Base-by-base conservation (phyloP, 2,797 vertebrate genomes). In the Mus caroli region DNA sequence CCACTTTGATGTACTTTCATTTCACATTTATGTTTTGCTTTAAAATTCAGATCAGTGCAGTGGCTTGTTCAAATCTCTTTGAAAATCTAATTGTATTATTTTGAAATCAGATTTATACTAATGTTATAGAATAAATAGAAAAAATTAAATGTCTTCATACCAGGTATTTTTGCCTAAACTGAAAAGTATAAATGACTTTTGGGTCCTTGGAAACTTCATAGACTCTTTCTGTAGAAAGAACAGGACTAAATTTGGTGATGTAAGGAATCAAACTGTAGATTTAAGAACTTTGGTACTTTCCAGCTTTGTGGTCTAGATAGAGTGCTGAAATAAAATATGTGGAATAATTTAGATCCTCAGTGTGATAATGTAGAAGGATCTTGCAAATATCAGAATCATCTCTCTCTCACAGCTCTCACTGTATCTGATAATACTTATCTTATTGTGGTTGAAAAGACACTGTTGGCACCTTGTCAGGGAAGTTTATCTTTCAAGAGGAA, bases 401-500 rank as follows among this genome's bases (percentile, higher is more conserved):
- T 40, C 26, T 8, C 34, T 15, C 13, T 58, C 92, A 8, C 2
- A 3, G 40, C 3, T 56, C 82, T 17, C 2, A 6, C 17, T 26
- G 67, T 26, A 1, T 56, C 82, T 67, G 54, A 60, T 77, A 46
- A 84, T 14, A 22, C 50, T 34, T 50, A 69, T 71, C 37, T 73
- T 87, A 43, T 46, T 52, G 10, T 69, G 3, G 83, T 88, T 75
- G 69, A 85, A 89, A 85, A 90, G 73, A 90, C 4, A 12, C 85
- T n/a, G 75, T 82, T 88, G 67, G 50, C 46, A 17, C 7, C 79
- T 88, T 94, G 62, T 96, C 96, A 96, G 40, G 62, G 37, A 71
- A 92, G 90, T 96, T 97, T 96, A 93, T 95, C 77, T 95, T 95
- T 88, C 75, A 90, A 76, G 84, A 91, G 56, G 83, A 97, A 95